Conservation (phyloP, 2,113 vertebrate genomes). For the Eretmochelys imbricata region DNA sequence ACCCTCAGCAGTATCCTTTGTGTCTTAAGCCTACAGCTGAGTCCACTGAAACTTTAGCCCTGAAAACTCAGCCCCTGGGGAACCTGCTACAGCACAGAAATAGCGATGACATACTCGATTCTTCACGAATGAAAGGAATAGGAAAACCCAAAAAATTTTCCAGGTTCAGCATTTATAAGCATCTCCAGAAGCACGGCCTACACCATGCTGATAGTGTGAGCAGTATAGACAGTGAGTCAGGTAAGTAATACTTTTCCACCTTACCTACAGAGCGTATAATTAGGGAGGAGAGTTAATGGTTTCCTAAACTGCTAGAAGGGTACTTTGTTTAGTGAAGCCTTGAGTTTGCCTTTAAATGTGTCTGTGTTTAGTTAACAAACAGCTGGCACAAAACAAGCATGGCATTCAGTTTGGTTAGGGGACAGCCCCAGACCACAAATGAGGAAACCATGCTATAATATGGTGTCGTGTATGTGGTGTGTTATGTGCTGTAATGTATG, state of each 20-base stretch:
- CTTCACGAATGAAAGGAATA: conserved; percentile 85
- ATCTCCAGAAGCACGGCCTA: conserved; percentile 87
- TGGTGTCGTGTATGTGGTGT: fast-evolving
- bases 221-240: conserved; percentile 87
- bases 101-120: conserved; percentile 74
- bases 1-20: not conserved
- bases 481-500: not conserved
- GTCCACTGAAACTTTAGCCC: conserved; percentile 15
- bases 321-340: not conserved
- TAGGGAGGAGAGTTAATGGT: not conserved
- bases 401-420: not conserved
- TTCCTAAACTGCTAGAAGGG: conserved; percentile 4
- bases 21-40: conserved; percentile 54
- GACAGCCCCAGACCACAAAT: not conserved
- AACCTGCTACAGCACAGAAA: conserved; percentile 39
- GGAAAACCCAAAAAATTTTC: conserved; percentile 82
- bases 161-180: conserved; percentile 87
- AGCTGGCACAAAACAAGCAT: not conserved
- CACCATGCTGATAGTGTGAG: conserved; percentile 85
- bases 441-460: not conserved
- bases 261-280: not conserved
- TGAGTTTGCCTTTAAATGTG: not conserved
- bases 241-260: conserved; percentile 75
- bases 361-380: conserved; percentile 9
- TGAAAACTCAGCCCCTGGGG: conserved; percentile 19